Conservation (phyloP, 2,113 vertebrate species). For the Phalacrocorax carbo region DNA sequence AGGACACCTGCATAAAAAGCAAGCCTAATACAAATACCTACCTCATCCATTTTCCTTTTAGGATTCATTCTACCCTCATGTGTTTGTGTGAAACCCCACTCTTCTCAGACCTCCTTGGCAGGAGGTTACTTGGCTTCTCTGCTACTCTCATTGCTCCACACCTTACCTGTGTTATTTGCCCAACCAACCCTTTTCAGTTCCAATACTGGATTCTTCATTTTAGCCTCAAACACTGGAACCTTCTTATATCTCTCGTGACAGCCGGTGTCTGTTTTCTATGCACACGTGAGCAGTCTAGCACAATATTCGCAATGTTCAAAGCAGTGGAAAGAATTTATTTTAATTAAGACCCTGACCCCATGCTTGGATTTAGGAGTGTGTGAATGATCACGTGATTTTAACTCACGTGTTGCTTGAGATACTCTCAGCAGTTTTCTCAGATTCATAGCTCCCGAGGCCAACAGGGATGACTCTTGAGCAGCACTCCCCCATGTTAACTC, state of each 20-base stretch:
- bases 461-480: not conserved
- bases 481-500: not conserved
- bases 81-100: not conserved
- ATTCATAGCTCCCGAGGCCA: rapidly evolving
- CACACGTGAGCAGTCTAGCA: not conserved
- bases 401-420: not conserved
- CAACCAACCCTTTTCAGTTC: not conserved
- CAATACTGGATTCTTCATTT: not conserved
- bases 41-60: not conserved
- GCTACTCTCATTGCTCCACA: not conserved
- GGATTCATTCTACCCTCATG: not conserved
- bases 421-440: not conserved
- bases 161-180: not conserved
- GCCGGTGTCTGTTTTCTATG: not conserved
- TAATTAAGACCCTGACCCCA: not conserved
- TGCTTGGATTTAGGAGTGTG: not conserved
- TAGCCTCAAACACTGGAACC: not conserved
- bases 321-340: not conserved
- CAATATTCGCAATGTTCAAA: not conserved
- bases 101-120: not conserved
- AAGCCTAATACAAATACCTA: not conserved
- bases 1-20: not conserved
- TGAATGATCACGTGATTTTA: not conserved
- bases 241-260: not conserved
- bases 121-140: not conserved